Evolutionary conservation across 2,888 invertebrate genomes (phyloP), one percentile per base, ranked within the genome.

Genomic region (Acanthosepion pharaonis): DNA sequence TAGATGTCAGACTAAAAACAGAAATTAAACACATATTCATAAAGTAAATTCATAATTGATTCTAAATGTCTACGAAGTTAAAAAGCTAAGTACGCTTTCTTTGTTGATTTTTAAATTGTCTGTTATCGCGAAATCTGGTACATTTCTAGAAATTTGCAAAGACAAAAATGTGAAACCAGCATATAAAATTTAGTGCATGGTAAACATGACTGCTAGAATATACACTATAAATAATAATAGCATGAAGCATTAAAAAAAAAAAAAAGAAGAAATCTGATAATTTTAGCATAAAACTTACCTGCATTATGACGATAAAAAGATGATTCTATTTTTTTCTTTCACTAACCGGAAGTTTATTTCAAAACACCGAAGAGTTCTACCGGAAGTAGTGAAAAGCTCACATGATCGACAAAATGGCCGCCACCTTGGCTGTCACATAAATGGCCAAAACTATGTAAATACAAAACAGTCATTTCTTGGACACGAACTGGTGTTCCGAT

Each of bases 401-500:
- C 94, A 94, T 94, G 94, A 94, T 94, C 48, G 42, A 64, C 94
- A 94, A 94, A 94, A 94, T 94, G 94, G 94, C 53, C 48, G 48
- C 59, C 94, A 53, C 55, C 59, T 94, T 55, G 42, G 23, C 6
- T 48, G 55, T 78, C 78, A 33, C 78, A 15, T 78, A 33, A 78
- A 78, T 33, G 78, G 78, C 78, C 92, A 92, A 53, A 53, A 53
- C 48, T 5, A 92, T 92, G 92, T 78, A 78, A 78, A 78, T 78
- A 78, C 15, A 78, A 78, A 33, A n/a, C 11, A 78, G 15, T n/a
- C 18, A 9, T n/a, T 78, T 78, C 2, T 23, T 78, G 78, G 78
- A 78, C 78, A 78, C 78, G n/a, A n/a, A 78, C 33, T 78, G 11
- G n/a, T 78, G 78, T 78, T 42, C 78, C 15, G 20, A 23, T 23